Base-by-base conservation (phyloP, 2,797 vertebrate genomes). In the Chaenodraco wilsoni region DNA sequence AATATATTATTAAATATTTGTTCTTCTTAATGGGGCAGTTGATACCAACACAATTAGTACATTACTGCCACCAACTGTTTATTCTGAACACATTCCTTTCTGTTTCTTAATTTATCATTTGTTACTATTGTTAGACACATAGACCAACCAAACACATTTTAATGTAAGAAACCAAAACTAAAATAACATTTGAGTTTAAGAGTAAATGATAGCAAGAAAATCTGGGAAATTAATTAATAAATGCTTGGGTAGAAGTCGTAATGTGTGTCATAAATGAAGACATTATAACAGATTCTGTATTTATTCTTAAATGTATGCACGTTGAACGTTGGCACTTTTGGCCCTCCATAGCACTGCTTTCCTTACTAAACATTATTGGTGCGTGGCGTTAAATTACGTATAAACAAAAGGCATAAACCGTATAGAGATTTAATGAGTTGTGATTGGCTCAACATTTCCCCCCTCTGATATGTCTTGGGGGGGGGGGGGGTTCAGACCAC, bases 391-490 rank as follows among this genome's bases (percentile, higher is more conserved):
- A 33, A 71, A 71, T 73, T 57, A 66, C 52, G 56, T 80, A 69
- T 58, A 48, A 69, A 3, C 27, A 74, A 65, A 79, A 3, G 0
- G 10, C 6, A 9, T 3, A 16, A 27, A 4, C 33, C 17, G 15
- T 67, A 69, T 80, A 73, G 68, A 72, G 6, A 52, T 67, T 49
- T 31, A 41, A 37, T 21, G 41, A 67, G 63, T 69, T 83, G 49
- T 73, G 61, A 71, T 59, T 72, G 62, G 61, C 72, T 69, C 59
- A 16, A 40, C 59, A 43, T 67, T 65, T 40, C 43, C 52, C 46
- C 4, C 48, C 45, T 74, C 63, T 81, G 78, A 84, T 81, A 73
- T 58, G 67, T 82, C 51, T 83, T 74, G 19, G 69, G 54, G 23
- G 23, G 3, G 23, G 23, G 23, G 23, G 23, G n/a, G 3, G 54